Evolutionary conservation across 2,113 vertebrate genomes (phyloP).

Genomic region (Clarias gariepinus): DNA sequence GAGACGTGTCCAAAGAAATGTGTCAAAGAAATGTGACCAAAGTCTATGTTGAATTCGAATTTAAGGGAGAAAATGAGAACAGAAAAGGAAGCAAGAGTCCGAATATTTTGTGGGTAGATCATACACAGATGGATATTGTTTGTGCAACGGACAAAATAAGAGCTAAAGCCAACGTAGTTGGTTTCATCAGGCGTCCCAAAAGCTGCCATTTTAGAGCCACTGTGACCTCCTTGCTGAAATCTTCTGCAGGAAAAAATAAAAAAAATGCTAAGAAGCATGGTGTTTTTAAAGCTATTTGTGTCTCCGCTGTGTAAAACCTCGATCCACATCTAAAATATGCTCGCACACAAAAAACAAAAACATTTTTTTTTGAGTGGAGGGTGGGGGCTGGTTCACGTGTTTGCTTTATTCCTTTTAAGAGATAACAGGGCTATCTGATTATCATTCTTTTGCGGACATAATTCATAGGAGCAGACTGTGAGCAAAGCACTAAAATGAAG

Average conservation of each 20-base stretch:
- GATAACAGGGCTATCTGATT: neutral
- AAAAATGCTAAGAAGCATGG: neutral
- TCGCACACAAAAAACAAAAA: neutral
- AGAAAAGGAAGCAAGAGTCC: neutral
- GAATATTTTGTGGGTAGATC: neutral
- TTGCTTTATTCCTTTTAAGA: neutral
- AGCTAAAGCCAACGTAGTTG: neutral
- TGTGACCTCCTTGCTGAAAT: conserved; percentile 45
- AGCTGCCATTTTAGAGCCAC: conserved; percentile 48
- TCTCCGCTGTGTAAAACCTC: neutral
- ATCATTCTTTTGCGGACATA: neutral
- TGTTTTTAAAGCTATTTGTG: neutral
- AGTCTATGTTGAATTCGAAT: neutral
- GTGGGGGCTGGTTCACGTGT: neutral
- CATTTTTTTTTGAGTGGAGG: neutral
- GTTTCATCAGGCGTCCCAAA: conserved; percentile 30
- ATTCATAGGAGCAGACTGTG: neutral
- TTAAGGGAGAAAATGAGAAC: neutral
- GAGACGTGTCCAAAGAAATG: neutral
- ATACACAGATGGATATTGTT: neutral
- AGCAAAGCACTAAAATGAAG: neutral
- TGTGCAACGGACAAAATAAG: conserved; percentile 5
- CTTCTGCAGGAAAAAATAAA: neutral
- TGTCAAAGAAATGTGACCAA: neutral
- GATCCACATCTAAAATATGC: neutral